Base-by-base conservation (phyloP, 2,888 invertebrate genomes). In the Caenorhabditis sulstoni region DNA sequence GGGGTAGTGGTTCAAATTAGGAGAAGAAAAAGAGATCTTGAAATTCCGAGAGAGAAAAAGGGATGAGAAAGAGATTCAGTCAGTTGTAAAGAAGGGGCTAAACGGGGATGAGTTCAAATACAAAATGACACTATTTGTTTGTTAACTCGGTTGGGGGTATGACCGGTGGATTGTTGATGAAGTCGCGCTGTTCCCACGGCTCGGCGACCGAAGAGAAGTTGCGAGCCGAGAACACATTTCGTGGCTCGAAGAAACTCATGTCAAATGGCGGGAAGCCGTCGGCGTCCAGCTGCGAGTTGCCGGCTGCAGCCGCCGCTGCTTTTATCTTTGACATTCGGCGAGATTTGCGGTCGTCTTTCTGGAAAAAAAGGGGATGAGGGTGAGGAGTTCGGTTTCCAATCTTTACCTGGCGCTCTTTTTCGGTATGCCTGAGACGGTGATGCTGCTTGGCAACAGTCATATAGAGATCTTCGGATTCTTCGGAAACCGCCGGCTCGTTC, bases 111-210 rank as follows among this genome's bases (percentile, higher is more conserved):
- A 29, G 29, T 29, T 29, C 4, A 7, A 29, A 29, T 41, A 41
- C 41, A 14, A 22, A 50, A 68, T 68, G 59, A 68, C 68, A 68
- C 68, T 68, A 68, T 47, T 52, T 49, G 23, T 29, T 29, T 29
- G 35, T 39, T 16, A 16, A 64, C 57, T 71, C 37, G 47, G 49
- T 8, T 3, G 12, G 41, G 11, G 11, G 41, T 14, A 11, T 41
- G 41, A 41, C 41, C 14, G 41, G 29, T 29, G 29, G 49, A 23
- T 73, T 57, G n/a, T 53, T 70, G 45, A 55, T 47, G 37, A 77
- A 77, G n/a, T 58, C 53, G 3, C 76, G 68, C 58, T 44, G 57
- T 35, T 68, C 52, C 29, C 29, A 77, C 35, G 76, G 70, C 20
- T 14, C 55, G 16, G 44, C 68, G 8, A 58, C 35, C 14, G 64